Conservation (phyloP, 2,797 vertebrate species). For the Fratercula arctica region DNA sequence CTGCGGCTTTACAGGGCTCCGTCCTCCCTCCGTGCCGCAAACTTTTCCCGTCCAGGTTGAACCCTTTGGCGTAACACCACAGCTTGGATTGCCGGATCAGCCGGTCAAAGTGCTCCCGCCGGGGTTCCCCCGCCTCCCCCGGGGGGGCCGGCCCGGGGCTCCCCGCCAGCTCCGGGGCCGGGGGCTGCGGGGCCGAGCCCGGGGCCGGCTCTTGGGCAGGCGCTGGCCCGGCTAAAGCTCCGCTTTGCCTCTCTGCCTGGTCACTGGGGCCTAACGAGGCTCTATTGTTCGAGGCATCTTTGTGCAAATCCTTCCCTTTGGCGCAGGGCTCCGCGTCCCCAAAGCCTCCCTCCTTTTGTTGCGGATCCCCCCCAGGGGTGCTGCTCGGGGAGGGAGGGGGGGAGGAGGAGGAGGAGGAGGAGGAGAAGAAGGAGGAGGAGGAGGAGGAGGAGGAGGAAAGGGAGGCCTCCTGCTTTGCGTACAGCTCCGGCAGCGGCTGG, state of each 20-base stretch:
- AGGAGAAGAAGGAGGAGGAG: background rate
- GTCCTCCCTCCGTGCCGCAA: constrained; percentile 44
- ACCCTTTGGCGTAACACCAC: constrained; percentile 81
- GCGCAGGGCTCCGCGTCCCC: background rate
- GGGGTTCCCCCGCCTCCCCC: constrained; percentile 25
- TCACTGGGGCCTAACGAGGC: background rate
- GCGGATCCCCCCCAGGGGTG: background rate
- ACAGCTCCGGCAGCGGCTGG: background rate
- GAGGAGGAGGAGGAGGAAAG: background rate
- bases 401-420: background rate
- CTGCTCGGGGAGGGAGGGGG: constrained; percentile 8
- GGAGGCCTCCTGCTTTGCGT: constrained; percentile 6
- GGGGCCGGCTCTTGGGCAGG: background rate
- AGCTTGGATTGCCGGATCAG: constrained; percentile 79
- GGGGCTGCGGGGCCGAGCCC: background rate
- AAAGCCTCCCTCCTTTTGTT: constrained; percentile 7
- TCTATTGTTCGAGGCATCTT: constrained; percentile 39
- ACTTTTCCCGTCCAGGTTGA: constrained; percentile 76
- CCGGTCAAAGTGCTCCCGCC: constrained; percentile 78
- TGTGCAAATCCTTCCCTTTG: constrained; percentile 40
- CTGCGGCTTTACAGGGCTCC: background rate
- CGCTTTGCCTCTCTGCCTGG: background rate
- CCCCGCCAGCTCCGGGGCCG: background rate
- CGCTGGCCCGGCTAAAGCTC: background rate
- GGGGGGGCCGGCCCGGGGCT: background rate